These are phyloP conservation scores for Siphamia tubifer DNA, from an alignment of 2,113 vertebrate species.

Conservation along the genomic window DNA sequence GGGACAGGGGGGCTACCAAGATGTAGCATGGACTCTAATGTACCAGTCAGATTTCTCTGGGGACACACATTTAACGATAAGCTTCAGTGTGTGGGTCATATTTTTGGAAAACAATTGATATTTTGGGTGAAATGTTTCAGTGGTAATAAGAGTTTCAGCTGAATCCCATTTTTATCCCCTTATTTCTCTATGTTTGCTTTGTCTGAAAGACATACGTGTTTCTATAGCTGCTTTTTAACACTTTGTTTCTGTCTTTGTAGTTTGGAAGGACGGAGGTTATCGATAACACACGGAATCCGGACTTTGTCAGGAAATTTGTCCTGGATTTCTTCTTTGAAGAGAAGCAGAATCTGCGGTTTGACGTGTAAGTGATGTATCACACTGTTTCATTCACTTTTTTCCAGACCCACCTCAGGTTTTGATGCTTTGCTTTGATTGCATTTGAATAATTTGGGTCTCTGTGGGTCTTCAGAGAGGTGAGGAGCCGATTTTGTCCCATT, in stretches of 20 bases:
- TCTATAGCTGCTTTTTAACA: neutral
- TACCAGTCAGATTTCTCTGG: conserved; percentile 42
- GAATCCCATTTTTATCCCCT: conserved; percentile 3
- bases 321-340: conserved; percentile 98
- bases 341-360: conserved; percentile 95
- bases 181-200: neutral
- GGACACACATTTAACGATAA: conserved; percentile 14
- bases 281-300: conserved; percentile 95
- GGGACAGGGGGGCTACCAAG: neutral
- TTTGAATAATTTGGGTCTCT: conserved; percentile 18
- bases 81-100: neutral
- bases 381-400: neutral
- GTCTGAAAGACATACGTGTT: neutral
- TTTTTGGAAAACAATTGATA: neutral
- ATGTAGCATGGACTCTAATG: neutral
- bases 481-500: neutral
- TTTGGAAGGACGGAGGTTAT: conserved; percentile 96
- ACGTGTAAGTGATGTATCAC: conserved; percentile 87
- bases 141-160: neutral
- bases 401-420: neutral
- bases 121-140: neutral
- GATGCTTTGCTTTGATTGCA: conserved; percentile 15
- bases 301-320: conserved; percentile 96
- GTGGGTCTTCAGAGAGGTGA: neutral
- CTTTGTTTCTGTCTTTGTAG: conserved; percentile 65